Evolutionary conservation across 2,888 invertebrate species (phyloP).

Genomic region (Cepaea hortensis): DNA sequence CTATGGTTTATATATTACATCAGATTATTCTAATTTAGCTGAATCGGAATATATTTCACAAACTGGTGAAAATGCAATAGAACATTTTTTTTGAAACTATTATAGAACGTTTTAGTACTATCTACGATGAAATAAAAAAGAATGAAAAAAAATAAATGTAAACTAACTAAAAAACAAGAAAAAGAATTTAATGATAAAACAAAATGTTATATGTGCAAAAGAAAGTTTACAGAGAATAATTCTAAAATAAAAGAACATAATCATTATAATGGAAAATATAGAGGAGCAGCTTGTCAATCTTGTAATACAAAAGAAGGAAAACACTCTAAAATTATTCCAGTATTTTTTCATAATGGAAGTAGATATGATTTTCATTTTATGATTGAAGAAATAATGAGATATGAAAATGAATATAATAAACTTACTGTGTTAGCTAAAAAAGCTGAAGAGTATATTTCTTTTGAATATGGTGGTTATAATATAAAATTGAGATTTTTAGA

Average conservation of each 20-base stretch:
- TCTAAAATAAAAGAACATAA: constrained; percentile 32
- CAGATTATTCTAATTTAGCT: constrained; percentile 12
- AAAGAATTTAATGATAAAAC: neutral
- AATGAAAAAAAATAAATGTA: neutral
- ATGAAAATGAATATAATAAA: constrained; percentile 46
- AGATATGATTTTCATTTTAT: constrained; percentile 53
- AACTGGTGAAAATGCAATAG: constrained; percentile 1
- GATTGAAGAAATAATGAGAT: constrained; percentile 44
- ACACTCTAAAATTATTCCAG: constrained; percentile 34
- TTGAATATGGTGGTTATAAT: constrained; percentile 48
- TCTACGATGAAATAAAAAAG: neutral
- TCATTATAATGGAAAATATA: too few species aligned
- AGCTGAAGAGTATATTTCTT: constrained; percentile 41
- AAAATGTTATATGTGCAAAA: constrained; percentile 4
- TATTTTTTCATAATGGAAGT: constrained; percentile 26
- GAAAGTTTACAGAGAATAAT: neutral
- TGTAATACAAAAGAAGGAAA: constrained; percentile 51
- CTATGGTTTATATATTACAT: constrained; percentile 27
- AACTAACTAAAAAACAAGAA: neutral
- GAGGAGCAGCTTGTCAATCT: too few species aligned
- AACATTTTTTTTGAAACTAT: constrained; percentile 2
- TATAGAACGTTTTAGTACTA: neutral
- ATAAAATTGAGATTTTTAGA: constrained; percentile 46
- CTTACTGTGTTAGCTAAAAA: constrained; percentile 22
- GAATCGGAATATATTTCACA: neutral